A percentile compares a stretch with the other conserved stretches of the same genome.
Evolutionary conservation across 2,113 vertebrate genomes (phyloP).

Genomic region (Stigmatopora argus): DNA sequence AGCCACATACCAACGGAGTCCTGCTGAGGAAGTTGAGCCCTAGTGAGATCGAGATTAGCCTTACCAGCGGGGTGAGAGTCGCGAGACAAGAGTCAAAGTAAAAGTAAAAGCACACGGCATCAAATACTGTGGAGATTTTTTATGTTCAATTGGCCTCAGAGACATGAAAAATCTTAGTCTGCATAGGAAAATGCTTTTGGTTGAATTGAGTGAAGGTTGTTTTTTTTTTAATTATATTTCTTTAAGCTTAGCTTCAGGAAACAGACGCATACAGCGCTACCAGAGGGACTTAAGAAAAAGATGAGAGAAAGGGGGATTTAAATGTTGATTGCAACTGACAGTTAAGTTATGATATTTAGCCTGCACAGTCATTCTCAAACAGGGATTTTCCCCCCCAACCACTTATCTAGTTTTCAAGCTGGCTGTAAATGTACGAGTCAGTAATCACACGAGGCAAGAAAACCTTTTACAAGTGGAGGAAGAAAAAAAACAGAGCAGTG

Average conservation of each 20-base stretch:
- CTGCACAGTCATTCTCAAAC: constrained; percentile 47
- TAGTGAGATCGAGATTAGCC: constrained; percentile 57
- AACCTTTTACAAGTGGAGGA: constrained; percentile 22
- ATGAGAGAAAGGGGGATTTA: constrained; percentile 44
- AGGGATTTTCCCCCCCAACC: constrained; percentile 25
- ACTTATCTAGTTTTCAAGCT: constrained; percentile 45
- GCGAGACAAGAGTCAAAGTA: constrained; percentile 36
- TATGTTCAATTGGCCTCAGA: constrained; percentile 48
- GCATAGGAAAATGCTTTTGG: constrained; percentile 12
- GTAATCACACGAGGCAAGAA: constrained; percentile 45
- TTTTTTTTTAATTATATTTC: neutral
- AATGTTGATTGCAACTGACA: constrained; percentile 54
- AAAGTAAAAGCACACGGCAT: constrained; percentile 34
- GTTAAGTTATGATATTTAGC: constrained; percentile 38
- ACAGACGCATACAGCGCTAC: constrained; percentile 20
- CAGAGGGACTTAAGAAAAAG: constrained; percentile 34
- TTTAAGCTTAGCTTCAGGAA: constrained; percentile 12
- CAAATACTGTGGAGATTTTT: constrained; percentile 61
- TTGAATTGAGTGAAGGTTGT: neutral
- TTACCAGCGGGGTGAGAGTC: constrained; percentile 29
- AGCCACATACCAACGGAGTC: constrained; percentile 19
- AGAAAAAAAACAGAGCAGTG: constrained; percentile 19
- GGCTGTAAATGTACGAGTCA: constrained; percentile 34
- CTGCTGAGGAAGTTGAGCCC: constrained; percentile 39
- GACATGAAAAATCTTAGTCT: constrained; percentile 37